Evolutionary conservation across 1,140 invertebrate genomes (phyloP), one percentile per base, ranked within the genome.

Genomic region (Sinella curviseta): DNA sequence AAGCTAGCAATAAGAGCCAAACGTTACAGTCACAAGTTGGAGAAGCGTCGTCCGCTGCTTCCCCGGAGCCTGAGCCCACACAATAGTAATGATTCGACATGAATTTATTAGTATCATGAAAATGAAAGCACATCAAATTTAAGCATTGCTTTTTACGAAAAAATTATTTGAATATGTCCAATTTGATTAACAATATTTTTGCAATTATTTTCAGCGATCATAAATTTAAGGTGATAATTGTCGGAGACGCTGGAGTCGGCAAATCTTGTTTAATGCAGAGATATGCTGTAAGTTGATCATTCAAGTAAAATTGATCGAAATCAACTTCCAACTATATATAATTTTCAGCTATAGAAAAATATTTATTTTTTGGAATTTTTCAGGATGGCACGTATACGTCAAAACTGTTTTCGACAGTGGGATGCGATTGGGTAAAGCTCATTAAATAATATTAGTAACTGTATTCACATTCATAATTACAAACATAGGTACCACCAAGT

Each of bases 361-460:
- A 67, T 67, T 26, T 8, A 12, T 67, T 8, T 26, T 8, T 60
- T 60, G 57, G 14, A 20, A 74, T 34, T 67, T 76, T 60, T 28
- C 36, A 82, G 82, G 82, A 83, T 77, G 82, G 65, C 24, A 77
- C 34, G 3, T 83, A 77, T 36, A 80, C 48, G 36, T 39, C 78
- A 17, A 78, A 80, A 35, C 28, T 81, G 14, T 78, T 83, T 39
- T 74, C 82, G 4, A 83, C 82, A 14, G 75, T 83, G 28, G 82
- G 80, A 0, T 83, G 82, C 60, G 82, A 83, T 54, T 83, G 82
- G 82, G 78, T 82, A 77, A n/a, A n/a, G n/a, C n/a, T n/a, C n/a
- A n/a, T n/a, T n/a, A n/a, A n/a, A n/a, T n/a, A n/a, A n/a, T n/a
- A n/a, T n/a, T n/a, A n/a, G n/a, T n/a, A n/a, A n/a, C n/a, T n/a